These are phyloP conservation scores for Pantelozetes paolii DNA, from an alignment of 2,888 invertebrate species.

Conservation along the genomic window DNA sequence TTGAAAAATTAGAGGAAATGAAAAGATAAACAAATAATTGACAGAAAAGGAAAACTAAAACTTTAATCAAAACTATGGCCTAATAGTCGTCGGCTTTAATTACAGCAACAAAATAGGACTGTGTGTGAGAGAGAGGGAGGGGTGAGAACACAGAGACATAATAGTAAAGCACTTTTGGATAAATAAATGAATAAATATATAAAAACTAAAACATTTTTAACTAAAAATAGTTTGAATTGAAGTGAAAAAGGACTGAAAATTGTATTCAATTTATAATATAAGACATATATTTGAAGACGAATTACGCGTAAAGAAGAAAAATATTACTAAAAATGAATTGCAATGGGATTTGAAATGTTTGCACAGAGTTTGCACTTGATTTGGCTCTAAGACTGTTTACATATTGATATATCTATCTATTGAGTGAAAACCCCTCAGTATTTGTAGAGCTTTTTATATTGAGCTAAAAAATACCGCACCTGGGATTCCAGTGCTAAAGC, in stretches of 20 bases:
- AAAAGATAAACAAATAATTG: too few species aligned
- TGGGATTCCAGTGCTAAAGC: not conserved
- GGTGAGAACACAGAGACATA: too few species aligned
- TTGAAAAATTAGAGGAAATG: too few species aligned
- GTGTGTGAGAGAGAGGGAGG: too few species aligned
- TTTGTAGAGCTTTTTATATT: conserved; percentile 21
- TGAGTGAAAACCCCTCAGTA: conserved; percentile 26
- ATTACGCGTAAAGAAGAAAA: not conserved
- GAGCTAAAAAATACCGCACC: conserved; percentile 24
- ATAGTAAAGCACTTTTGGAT: too few species aligned
- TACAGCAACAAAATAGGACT: too few species aligned
- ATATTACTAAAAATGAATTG: not conserved
- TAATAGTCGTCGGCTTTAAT: too few species aligned
- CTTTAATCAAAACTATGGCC: too few species aligned
- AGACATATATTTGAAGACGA: conserved; percentile 19
- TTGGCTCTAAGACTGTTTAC: conserved; percentile 25
- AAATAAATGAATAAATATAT: too few species aligned
- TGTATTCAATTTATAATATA: conserved; percentile 17
- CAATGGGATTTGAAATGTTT: conserved; percentile 32
- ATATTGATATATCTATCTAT: conserved; percentile 25
- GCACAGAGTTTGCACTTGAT: conserved; percentile 15
- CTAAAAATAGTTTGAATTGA: too few species aligned
- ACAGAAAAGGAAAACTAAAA: too few species aligned
- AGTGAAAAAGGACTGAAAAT: not conserved
- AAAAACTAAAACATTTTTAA: too few species aligned